Evolutionary conservation across 35 echinoderm and acorn worm species (phyloP).

Genomic region (Apostichopus californicus): DNA sequence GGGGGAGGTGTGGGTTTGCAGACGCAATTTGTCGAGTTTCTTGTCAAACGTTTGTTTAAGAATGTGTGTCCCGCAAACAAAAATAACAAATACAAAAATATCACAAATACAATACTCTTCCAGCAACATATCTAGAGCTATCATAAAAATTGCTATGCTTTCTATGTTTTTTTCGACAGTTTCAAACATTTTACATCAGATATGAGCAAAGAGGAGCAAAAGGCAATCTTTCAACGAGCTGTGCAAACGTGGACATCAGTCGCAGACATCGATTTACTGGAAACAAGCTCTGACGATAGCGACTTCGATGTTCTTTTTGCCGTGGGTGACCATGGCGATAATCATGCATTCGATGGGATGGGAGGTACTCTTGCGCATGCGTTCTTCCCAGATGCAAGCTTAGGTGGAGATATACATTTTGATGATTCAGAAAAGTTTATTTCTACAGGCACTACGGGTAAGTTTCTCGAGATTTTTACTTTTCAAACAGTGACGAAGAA

Average conservation of each 20-base stretch:
- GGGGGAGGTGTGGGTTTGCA: no score
- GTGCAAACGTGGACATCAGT: background rate
- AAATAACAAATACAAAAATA: no score
- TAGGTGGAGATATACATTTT: conserved; percentile 85
- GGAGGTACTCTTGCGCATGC: conserved; percentile 83
- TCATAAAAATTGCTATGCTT: no score
- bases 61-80: no score
- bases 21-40: no score
- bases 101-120: no score
- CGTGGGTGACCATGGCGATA: conserved; percentile 54
- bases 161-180: background rate
- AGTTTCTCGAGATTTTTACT: no score
- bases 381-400: conserved; percentile 51
- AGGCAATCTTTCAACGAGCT: background rate
- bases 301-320: background rate
- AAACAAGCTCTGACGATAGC: background rate
- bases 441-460: background rate
- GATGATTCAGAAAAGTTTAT: conserved; percentile 65
- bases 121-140: no score
- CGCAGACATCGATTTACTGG: background rate
- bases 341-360: conserved; percentile 69
- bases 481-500: no score
- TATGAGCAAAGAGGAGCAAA: background rate
- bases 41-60: no score
- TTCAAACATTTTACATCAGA: background rate